These are phyloP conservation scores for Oeneis ivallda DNA, from an alignment of 2,888 invertebrate species.

Conservation along the genomic window DNA sequence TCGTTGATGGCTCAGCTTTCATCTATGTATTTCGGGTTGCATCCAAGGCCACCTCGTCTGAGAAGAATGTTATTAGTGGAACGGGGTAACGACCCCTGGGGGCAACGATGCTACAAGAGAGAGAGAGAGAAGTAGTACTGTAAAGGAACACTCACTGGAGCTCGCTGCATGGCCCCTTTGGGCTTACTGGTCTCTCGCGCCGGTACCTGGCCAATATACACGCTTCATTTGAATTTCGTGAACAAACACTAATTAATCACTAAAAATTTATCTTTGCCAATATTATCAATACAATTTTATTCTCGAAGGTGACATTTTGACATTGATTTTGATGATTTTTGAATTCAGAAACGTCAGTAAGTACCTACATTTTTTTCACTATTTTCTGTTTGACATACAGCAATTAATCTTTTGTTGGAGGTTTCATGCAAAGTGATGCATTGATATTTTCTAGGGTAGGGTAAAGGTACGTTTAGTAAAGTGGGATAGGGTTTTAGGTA, in stretches of 20 bases:
- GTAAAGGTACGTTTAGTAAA: too few relatives aligned
- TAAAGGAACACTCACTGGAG: slow-evolving; percentile 48
- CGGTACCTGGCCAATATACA: slow-evolving; percentile 46
- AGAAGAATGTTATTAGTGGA: too few relatives aligned
- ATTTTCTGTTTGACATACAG: neutral
- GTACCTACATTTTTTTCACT: neutral
- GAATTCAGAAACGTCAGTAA: slow-evolving; percentile 13
- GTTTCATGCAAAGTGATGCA: neutral
- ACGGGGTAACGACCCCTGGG: too few relatives aligned
- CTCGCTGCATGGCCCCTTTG: slow-evolving; percentile 58
- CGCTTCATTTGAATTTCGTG: slow-evolving; percentile 8
- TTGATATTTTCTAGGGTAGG: too few relatives aligned
- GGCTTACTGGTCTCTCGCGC: slow-evolving; percentile 52
- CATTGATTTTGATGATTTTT: slow-evolving; percentile 14
- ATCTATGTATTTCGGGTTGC: too few relatives aligned
- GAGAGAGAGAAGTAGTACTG: neutral
- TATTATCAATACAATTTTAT: neutral
- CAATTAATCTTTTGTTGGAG: neutral
- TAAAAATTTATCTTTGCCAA: neutral
- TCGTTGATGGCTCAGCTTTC: too few relatives aligned
- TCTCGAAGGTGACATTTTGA: slow-evolving; percentile 30
- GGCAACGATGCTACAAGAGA: neutral
- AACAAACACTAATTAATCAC: neutral
- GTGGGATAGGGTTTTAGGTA: too few relatives aligned
- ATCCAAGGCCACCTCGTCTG: too few relatives aligned